These are phyloP conservation scores for Phasia obesa DNA, from an alignment of 2,888 invertebrate species.

Conservation along the genomic window DNA sequence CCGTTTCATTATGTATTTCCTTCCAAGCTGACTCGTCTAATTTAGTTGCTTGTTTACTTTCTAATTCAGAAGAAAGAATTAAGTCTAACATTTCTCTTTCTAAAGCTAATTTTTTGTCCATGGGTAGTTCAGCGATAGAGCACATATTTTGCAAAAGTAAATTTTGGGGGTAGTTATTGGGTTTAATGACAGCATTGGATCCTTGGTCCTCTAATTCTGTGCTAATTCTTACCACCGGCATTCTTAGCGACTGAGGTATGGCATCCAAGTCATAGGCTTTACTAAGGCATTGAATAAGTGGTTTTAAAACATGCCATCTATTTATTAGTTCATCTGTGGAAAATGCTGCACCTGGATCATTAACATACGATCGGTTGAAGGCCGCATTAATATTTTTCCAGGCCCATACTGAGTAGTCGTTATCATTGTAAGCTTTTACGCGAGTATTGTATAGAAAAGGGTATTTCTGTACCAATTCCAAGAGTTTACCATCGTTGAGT, in stretches of 20 bases:
- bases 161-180: conserved; percentile 33
- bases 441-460: conserved; percentile 71
- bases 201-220: conserved; percentile 50
- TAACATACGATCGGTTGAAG: conserved; percentile 69
- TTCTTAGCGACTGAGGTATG: conserved; percentile 71
- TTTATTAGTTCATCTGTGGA: conserved; percentile 71
- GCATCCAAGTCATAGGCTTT: conserved; percentile 69
- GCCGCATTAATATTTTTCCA: conserved; percentile 70
- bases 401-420: conserved; percentile 71
- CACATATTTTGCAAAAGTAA: conserved; percentile 70
- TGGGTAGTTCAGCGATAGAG: conserved; percentile 69
- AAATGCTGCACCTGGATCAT: conserved; percentile 66
- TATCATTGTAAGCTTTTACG: conserved; percentile 67
- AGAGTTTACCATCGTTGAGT: conserved; percentile 72
- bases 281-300: conserved; percentile 70
- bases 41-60: conserved; percentile 37
- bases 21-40: conserved; percentile 12
- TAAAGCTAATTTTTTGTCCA: conserved; percentile 67
- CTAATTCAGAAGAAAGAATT: conserved; percentile 73
- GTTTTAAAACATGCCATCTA: conserved; percentile 75
- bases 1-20: conserved; percentile 70
- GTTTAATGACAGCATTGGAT: conserved; percentile 17
- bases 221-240: conserved; percentile 71
- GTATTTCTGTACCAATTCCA: conserved; percentile 71
- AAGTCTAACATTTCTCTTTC: conserved; percentile 76